phyloP scores from a whole-genome alignment of 2,113 vertebrate species.

The Toxotes jaculatrix region DNA sequence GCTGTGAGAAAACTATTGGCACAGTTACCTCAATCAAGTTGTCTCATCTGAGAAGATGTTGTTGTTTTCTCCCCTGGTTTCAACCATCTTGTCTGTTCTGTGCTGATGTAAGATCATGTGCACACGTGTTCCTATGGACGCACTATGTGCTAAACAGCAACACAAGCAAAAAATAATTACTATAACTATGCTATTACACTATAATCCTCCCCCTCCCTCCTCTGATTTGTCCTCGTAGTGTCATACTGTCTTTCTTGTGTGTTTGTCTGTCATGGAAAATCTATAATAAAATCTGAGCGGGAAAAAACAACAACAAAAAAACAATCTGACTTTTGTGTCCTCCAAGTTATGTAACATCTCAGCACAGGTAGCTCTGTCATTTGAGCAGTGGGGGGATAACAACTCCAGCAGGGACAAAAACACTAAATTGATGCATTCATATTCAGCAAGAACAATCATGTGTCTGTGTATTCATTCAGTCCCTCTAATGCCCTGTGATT shows the following conservation, averaged over 20 bases:
- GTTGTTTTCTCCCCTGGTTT: slow-evolving; percentile 3
- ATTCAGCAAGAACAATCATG: slow-evolving; percentile 51
- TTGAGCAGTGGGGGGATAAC: slow-evolving; percentile 19
- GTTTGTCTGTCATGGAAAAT: too few species aligned
- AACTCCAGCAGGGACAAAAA: slow-evolving; percentile 41
- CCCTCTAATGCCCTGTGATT: slow-evolving; percentile 71
- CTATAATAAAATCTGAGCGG: too few species aligned
- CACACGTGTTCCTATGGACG: too few species aligned
- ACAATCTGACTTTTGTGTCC: slow-evolving; percentile 39
- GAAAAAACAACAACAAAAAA: neutral
- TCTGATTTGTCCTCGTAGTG: too few species aligned
- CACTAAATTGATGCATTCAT: slow-evolving; percentile 54
- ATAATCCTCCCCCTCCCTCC: too few species aligned
- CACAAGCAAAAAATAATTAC: too few species aligned
- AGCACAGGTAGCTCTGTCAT: slow-evolving; percentile 42
- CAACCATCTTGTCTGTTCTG: neutral
- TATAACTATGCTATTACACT: too few species aligned
- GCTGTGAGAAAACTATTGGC: slow-evolving; percentile 19
- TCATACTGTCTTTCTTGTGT: too few species aligned
- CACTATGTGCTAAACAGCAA: too few species aligned
- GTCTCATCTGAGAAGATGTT: slow-evolving; percentile 1
- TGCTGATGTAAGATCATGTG: neutral
- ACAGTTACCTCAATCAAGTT: slow-evolving; percentile 21
- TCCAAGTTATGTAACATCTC: slow-evolving; percentile 47
- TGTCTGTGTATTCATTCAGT: slow-evolving; percentile 36